A percentile compares a stretch with the other conserved stretches of the same genome.
Conservation (phyloP, 1,140 invertebrate species). For the Pomacea maculata region DNA sequence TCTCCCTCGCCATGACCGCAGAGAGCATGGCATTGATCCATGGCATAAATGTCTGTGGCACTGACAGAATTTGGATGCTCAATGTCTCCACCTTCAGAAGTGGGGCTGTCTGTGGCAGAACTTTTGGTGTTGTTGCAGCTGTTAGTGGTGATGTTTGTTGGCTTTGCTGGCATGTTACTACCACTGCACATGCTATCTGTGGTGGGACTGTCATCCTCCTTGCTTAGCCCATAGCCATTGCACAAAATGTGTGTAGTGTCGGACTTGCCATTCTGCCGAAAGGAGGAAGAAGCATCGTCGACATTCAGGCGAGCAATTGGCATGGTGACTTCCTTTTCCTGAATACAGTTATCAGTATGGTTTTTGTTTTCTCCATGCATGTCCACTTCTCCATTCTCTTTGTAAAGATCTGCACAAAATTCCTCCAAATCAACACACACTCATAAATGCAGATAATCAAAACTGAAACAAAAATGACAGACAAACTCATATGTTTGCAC, state of each 20-base stretch:
- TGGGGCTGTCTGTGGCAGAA: neutral
- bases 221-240: constrained; percentile 10
- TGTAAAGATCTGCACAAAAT: constrained; percentile 2
- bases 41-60: constrained; percentile 17
- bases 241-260: constrained; percentile 12
- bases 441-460: neutral
- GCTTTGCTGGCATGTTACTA: no score
- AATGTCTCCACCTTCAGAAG: constrained; percentile 2
- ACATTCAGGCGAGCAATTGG: constrained; percentile 30
- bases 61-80: constrained; percentile 8
- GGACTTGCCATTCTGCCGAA: neutral
- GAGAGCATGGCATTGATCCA: constrained; percentile 8
- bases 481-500: neutral
- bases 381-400: constrained; percentile 16
- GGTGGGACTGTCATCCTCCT: no score
- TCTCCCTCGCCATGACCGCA: neutral
- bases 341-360: constrained; percentile 15
- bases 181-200: no score
- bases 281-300: constrained; percentile 26
- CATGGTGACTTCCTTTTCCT: constrained; percentile 6
- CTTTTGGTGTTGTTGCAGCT: neutral
- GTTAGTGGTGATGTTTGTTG: no score
- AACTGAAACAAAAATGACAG: neutral
- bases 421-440: neutral
- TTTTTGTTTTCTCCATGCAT: constrained; percentile 18